Evolutionary conservation across 2,888 invertebrate species (phyloP), one percentile per base, ranked within the genome.

Genomic region (Sarcophaga caerulescens): DNA sequence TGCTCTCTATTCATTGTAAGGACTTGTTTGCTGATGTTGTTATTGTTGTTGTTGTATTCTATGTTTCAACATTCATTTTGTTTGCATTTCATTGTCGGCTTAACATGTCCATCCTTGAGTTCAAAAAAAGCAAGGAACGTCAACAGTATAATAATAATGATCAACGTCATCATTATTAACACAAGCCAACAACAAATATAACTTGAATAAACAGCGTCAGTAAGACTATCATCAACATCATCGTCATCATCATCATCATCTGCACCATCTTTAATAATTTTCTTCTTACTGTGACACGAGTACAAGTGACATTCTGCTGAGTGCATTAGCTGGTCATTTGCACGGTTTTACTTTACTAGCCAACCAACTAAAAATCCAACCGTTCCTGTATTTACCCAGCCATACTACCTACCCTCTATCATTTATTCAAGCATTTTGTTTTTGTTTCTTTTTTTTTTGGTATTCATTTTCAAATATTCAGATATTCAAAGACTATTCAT

Each of bases 271-370:
- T 80, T 65, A 83, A 71, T 68, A 85, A 78, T 81, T 73, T 86
- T 69, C 12, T 65, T 78, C 57, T 86, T 69, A 59, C 14, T 45
- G 59, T 81, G 10, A 35, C 35, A 35, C 35, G 35, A 35, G 35
- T 35, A 69, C 63, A 52, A 45, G 19, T 79, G 79, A 62, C 57
- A 78, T 82, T 82, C 80, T 79, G 81, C 82, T 17, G 8, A 52
- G 52, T 80, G 85, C 81, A 81, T 85, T 87, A 85, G 85, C 85
- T 80, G 85, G 76, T 70, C 76, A 85, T 81, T 85, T 87, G 75
- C 81, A 65, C 62, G 52, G 57, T 70, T 79, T 69, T 25, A 25
- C 47, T 80, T 70, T 81, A 70, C 65, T 76, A 78, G 19, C 44
- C n/a, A 57, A 65, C 47, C 57, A 68, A 47, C 74, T 66, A 44